Conservation (phyloP, 1,140 invertebrate genomes). For the Solenopsis fugax region DNA sequence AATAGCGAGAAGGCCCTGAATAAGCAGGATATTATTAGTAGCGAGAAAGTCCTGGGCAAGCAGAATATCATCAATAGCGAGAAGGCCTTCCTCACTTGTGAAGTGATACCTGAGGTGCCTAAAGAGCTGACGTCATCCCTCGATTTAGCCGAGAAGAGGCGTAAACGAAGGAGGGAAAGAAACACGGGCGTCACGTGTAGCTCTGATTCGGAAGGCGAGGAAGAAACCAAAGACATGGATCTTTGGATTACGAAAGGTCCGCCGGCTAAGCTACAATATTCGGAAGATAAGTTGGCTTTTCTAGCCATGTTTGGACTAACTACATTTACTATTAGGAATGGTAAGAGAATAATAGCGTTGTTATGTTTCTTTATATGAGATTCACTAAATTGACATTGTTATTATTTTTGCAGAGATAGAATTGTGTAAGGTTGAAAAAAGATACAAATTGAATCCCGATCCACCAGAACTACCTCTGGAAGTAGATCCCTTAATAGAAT, state of each 20-base stretch:
- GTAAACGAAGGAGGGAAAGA: conserved; percentile 81
- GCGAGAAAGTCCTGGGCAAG: conserved; percentile 76
- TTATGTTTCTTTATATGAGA: not conserved
- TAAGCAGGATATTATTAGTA: conserved; percentile 58
- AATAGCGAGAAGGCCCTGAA: conserved; percentile 71
- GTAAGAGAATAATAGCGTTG: conserved; percentile 71
- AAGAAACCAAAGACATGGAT: conserved; percentile 80
- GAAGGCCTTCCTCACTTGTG: conserved; percentile 59
- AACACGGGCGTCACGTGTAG: conserved; percentile 73
- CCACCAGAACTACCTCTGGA: conserved; percentile 80
- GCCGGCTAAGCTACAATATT: conserved; percentile 84
- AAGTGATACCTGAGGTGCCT: conserved; percentile 75
- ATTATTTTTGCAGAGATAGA: conserved; percentile 79
- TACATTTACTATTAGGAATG: conserved; percentile 84
- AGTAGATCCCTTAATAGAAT: conserved; percentile 77
- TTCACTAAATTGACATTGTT: not conserved
- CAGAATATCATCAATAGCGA: conserved; percentile 65
- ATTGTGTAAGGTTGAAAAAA: conserved; percentile 82
- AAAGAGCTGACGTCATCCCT: conserved; percentile 81
- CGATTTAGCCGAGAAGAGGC: conserved; percentile 83
- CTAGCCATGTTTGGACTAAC: conserved; percentile 86
- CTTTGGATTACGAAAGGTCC: conserved; percentile 86
- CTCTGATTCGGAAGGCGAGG: conserved; percentile 84
- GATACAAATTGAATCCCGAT: conserved; percentile 82
- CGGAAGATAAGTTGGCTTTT: conserved; percentile 84